phyloP scores from a whole-genome alignment of 2,797 vertebrate genomes.

The Falco biarmicus region DNA sequence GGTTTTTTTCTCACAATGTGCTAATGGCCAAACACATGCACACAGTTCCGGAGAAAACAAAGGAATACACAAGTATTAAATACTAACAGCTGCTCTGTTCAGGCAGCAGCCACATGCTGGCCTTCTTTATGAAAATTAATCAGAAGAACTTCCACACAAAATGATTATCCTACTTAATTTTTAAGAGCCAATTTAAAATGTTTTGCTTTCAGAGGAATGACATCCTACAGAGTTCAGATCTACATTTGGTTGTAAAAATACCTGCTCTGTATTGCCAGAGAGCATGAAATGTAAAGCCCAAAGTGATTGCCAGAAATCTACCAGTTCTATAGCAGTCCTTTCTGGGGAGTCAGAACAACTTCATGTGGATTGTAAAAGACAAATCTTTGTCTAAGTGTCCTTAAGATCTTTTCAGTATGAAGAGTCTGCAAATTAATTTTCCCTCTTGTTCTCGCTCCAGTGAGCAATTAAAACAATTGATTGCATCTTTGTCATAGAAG shows the following conservation, averaged over 20 bases:
- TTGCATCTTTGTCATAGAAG: background rate
- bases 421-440: background rate
- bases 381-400: background rate
- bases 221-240: background rate
- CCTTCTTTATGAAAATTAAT: slow-evolving; percentile 32
- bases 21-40: slow-evolving; percentile 50
- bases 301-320: background rate
- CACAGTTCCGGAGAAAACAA: slow-evolving; percentile 48
- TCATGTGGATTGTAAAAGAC: background rate
- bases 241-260: background rate
- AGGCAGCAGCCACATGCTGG: slow-evolving; percentile 34
- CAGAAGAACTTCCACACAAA: slow-evolving; percentile 25
- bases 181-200: slow-evolving; percentile 1
- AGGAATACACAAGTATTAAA: slow-evolving; percentile 26
- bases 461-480: background rate
- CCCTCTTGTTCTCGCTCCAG: background rate
- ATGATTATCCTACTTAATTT: slow-evolving; percentile 5
- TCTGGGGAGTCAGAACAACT: background rate
- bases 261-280: background rate
- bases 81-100: slow-evolving; percentile 42
- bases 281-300: background rate
- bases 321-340: background rate
- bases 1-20: background rate
- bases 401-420: background rate
- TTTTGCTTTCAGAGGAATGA: background rate